Evolutionary conservation across 2,797 vertebrate species (phyloP), one percentile per base, ranked within the genome.

Genomic region (Hybognathus amarus): DNA sequence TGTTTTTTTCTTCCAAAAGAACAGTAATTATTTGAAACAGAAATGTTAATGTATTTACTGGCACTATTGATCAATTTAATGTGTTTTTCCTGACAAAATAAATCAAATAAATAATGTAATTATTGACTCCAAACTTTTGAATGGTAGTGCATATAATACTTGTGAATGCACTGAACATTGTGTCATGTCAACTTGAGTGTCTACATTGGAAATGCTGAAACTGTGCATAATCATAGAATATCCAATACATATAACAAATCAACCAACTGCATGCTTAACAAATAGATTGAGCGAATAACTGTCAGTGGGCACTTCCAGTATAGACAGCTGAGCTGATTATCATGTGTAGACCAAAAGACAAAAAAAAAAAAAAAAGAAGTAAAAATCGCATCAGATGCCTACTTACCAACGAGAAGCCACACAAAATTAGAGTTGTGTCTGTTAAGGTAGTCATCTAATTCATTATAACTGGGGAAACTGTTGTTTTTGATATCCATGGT

Each of bases 321-420:
- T 40, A 63, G 17, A 77, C 40, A 47, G n/a, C 13, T 66, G 15
- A 36, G 12, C 6, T 36, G 30, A 50, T n/a, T 64, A 50, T 45
- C 17, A 66, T 50, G 40, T 27, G 50, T n/a, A 77, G 20, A 77
- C 24, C 0, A 8, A 71, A 30, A 76, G 33, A 36, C 33, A 4
- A 47, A 11, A 30, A n/a, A 8, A 40, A 33, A 33, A 33, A 36
- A 36, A 36, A 36, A 36, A 5, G 3, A 36, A 6, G 36, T 7
- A 24, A 22, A 36, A 67, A n/a, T 69, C 22, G 2, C n/a, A 64
- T 75, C n/a, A 54, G 88, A 77, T 27, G 18, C 5, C 76, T n/a
- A 93, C 97, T 96, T 92, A 99, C 98, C 98, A 89, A 99, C 97
- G 64, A 99, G 96, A 8, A 99, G 96, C 98, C 97, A 99, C 88